phyloP scores from a whole-genome alignment of 2,888 invertebrate species.

The Meandrusa payeni region DNA sequence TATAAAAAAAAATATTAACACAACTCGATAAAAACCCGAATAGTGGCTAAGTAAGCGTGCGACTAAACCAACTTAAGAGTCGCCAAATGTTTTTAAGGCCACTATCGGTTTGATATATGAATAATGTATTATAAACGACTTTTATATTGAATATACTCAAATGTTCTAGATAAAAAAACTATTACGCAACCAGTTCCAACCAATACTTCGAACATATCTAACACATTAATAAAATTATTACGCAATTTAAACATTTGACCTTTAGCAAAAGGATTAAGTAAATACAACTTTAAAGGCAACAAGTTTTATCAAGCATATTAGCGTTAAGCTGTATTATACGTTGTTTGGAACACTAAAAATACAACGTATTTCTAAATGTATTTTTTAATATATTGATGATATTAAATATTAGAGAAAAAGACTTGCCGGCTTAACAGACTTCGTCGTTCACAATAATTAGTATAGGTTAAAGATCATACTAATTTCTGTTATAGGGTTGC shows the following conservation, averaged over 20 bases:
- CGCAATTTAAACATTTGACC: conserved; percentile 35
- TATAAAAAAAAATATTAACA: conserved; percentile 31
- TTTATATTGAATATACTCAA: conserved; percentile 50
- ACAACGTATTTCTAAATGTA: too few species aligned
- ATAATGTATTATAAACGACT: conserved; percentile 59
- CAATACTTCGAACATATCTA: conserved; percentile 26
- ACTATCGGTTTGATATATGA: conserved; percentile 35
- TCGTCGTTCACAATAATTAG: conserved; percentile 7
- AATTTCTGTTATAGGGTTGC: conserved; percentile 8
- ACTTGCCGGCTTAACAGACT: conserved; percentile 12
- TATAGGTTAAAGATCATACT: conserved; percentile 16
- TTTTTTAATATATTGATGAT: too few species aligned
- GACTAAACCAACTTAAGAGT: conserved; percentile 48
- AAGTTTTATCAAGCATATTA: conserved; percentile 6
- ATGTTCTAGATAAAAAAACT: conserved; percentile 34
- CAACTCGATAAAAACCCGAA: conserved; percentile 30
- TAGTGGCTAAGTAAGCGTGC: conserved; percentile 28
- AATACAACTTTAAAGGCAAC: conserved; percentile 13
- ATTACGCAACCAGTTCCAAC: conserved; percentile 42
- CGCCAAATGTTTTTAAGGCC: conserved; percentile 49
- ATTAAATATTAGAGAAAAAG: not conserved
- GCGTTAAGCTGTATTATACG: too few species aligned
- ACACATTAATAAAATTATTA: conserved; percentile 37
- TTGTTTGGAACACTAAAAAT: too few species aligned
- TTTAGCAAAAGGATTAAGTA: conserved; percentile 12